Conservation (phyloP, 30 jellyfish, hydroid and myxozoan species). For the Rhopilema esculentum region DNA sequence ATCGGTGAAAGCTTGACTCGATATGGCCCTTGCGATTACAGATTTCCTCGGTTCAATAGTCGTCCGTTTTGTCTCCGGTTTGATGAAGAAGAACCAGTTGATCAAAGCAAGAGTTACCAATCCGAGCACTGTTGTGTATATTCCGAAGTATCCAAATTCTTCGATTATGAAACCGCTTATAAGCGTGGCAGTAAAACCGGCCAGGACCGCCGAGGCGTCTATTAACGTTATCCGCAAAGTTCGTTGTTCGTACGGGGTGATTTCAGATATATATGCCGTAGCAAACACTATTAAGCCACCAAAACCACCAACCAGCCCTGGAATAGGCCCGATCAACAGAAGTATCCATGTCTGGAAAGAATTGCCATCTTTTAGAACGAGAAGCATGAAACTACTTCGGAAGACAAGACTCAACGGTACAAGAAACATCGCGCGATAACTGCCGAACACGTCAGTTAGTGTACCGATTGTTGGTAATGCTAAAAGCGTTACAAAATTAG, state of each 20-base stretch:
- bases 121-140: conserved; percentile 3
- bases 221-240: conserved; percentile 23
- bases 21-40: neutral
- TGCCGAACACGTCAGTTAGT: conserved; percentile 28
- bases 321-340: conserved; percentile 10
- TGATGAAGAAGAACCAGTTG: conserved; percentile 6
- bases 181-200: conserved; percentile 41
- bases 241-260: conserved; percentile 22
- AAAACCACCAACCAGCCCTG: conserved; percentile 30
- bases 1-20: neutral
- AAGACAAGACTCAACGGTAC: conserved; percentile 3
- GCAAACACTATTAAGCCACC: conserved; percentile 27
- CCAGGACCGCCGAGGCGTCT: conserved; percentile 26
- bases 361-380: conserved; percentile 8
- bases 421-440: conserved; percentile 32
- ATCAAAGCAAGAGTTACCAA: neutral
- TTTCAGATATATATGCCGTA: conserved; percentile 27
- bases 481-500: conserved; percentile 6
- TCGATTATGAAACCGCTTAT: conserved; percentile 38
- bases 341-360: conserved; percentile 19
- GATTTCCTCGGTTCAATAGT: neutral
- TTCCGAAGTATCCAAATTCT: conserved; percentile 3
- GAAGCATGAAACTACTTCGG: conserved; percentile 26
- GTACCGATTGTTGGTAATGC: conserved; percentile 40
- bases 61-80: neutral